Percentiles rank a stretch among this genome's conserved stretches.
Conservation (phyloP, 1,140 invertebrate species). For the Drosophila ercepeae region DNA sequence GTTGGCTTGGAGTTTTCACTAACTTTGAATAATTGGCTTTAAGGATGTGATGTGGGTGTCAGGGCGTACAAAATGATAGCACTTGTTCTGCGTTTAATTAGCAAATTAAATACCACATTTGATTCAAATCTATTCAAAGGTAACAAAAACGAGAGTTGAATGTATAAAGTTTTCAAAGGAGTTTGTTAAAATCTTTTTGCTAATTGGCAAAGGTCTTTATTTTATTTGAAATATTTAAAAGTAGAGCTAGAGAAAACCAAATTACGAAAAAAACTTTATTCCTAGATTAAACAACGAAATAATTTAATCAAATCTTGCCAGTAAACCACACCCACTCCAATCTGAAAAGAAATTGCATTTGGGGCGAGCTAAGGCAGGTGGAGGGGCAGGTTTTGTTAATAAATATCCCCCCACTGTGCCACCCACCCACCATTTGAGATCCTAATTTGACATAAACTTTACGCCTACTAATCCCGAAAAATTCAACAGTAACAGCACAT, state of each 20-base stretch:
- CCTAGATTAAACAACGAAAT: not conserved
- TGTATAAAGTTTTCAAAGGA: no score
- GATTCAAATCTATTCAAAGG: constrained; percentile 12
- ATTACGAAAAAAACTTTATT: not conserved
- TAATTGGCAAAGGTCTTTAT: no score
- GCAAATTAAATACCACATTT: constrained; percentile 22
- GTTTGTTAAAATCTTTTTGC: no score
- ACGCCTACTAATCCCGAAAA: constrained; percentile 38
- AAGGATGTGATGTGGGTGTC: not conserved
- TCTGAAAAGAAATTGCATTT: constrained; percentile 7
- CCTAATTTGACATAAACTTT: constrained; percentile 27
- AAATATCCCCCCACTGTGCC: constrained; percentile 2
- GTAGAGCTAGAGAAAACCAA: no score
- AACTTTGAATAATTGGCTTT: not conserved
- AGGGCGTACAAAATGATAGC: constrained; percentile 21
- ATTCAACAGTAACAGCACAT: constrained; percentile 56
- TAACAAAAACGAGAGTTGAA: no score
- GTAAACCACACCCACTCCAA: not conserved
- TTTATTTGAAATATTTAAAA: no score
- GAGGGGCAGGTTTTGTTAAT: constrained; percentile 3
- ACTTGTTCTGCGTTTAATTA: constrained; percentile 32
- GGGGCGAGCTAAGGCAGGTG: not conserved
- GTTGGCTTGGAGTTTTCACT: constrained; percentile 16
- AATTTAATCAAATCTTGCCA: no score
- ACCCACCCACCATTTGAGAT: constrained; percentile 10